phyloP scores from a whole-genome alignment of 2,113 vertebrate genomes.

The Megalops atlanticus region DNA sequence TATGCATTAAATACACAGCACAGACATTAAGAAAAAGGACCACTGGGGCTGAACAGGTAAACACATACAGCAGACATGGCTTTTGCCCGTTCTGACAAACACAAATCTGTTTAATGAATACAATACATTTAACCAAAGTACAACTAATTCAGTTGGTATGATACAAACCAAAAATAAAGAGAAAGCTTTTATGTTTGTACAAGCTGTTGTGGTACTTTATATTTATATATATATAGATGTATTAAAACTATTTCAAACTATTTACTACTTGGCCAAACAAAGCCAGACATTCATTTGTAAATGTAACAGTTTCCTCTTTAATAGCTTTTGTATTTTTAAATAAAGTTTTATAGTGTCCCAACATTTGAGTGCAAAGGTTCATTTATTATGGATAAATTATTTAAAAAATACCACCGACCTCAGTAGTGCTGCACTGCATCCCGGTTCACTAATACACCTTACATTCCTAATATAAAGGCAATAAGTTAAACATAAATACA shows the following conservation, averaged over 20 bases:
- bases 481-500: conserved; percentile 75
- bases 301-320: conserved; percentile 75
- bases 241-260: conserved; percentile 84
- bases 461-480: conserved; percentile 89
- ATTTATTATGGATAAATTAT: conserved; percentile 66
- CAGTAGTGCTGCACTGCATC: conserved; percentile 68
- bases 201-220: conserved; percentile 82
- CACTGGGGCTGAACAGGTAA: conserved; percentile 70
- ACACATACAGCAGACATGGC: conserved; percentile 67
- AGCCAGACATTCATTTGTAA: conserved; percentile 94
- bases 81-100: conserved; percentile 80
- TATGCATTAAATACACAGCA: conserved; percentile 70
- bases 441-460: conserved; percentile 75
- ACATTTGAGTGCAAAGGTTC: conserved; percentile 74
- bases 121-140: conserved; percentile 87
- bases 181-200: conserved; percentile 94
- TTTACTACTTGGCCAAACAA: conserved; percentile 86
- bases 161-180: conserved; percentile 93
- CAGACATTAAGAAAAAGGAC: conserved; percentile 71
- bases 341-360: conserved; percentile 70
- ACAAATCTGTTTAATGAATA: conserved; percentile 87
- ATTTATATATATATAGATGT: conserved; percentile 70
- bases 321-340: conserved; percentile 67
- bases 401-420: conserved; percentile 68
- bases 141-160: conserved; percentile 86